Evolutionary conservation across 2,797 vertebrate genomes (phyloP), one percentile per base, ranked within the genome.

Genomic region (Anniella stebbinsi): DNA sequence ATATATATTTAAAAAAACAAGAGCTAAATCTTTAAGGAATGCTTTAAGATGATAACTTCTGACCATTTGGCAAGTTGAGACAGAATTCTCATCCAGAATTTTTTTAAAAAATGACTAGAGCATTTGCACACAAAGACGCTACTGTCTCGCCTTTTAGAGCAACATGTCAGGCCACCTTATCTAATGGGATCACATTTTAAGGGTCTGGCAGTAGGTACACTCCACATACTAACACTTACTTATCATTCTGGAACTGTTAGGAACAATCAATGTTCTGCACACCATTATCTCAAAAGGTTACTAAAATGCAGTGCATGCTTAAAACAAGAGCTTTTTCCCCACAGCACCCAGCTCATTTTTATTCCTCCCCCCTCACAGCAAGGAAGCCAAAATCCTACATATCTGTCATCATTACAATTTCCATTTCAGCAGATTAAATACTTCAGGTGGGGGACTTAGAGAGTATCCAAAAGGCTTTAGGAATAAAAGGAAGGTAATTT

Each of bases 371-470:
- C 87, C 88, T 28, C 88, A 81, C 51, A 87, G 83, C n/a, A 92
- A 3, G 69, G 30, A 91, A 92, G 21, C 41, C 4, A 91, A 92
- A 93, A 86, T 72, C 4, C 72, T 90, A 2, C 15, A 28, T 67
- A 91, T 89, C 89, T 91, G 85, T 85, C 85, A 88, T 93, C 36
- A 92, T 75, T 89, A 80, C 5, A 93, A 87, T 89, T 95, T 95
- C 86, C 67, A 91, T 88, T 90, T 94, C 89, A 94, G 86, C 80
- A 94, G 94, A 94, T 92, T 88, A 96, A 96, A 95, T 90, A 94
- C 94, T 70, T 5, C n/a, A 80, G 87, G 91, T 90, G 85, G 36
- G 95, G 93, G 89, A 92, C 78, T 80, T 94, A 76, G 88, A 90
- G 88, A 93, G 91, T 80, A 81, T 87, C 84, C 93, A 88, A 84